Base-by-base conservation (phyloP, 2,888 invertebrate species). In the Rotaria sp. region DNA sequence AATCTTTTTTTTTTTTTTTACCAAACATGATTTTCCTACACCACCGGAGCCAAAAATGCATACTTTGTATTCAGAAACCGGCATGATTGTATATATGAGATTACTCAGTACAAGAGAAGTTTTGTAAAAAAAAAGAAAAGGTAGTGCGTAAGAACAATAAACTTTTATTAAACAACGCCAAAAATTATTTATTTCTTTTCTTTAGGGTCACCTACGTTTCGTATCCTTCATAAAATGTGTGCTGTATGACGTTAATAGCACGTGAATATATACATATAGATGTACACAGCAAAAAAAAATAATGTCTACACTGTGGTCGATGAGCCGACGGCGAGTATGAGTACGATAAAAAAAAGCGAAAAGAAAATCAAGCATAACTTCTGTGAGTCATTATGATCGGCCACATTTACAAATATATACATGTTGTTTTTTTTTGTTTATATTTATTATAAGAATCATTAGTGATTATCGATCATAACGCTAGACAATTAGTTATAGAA, bases 21-120 rank as follows among this genome's bases (percentile, higher is more conserved):
- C 67, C 67, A 80, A 45, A 80, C 80, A 80, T n/a, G 45, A 45
- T 45, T 80, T 80, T 45, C 80, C 80, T 3, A 80, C 80, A 80
- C 45, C 41, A 15, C 45, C 45, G n/a, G 45, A 38, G 3, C 80
- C 80, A 45, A 80, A 80, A 21, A 80, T 15, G 7, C 41, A 41
- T 80, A 80, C 11, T 80, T 80, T 80, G 7, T 45, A 80, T 45
- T 80, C 80, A 4, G 41, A 13, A 4, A 45, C 26, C n/a, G 41
- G 45, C 45, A 80, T 80, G 1, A 45, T 45, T 45, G 21, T 26
- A 45, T 45, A 4, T 26, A 13, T 13, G 2, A 8, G 8, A 45
- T 30, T 45, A 41, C 26, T n/a, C n/a, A 45, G 15, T 0, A 4
- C 21, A 41, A 2, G 0, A n/a, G 45, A 41, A 80, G 26, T 80